Evolutionary conservation across 1,140 invertebrate genomes (phyloP).

Genomic region (Magallana angulata): DNA sequence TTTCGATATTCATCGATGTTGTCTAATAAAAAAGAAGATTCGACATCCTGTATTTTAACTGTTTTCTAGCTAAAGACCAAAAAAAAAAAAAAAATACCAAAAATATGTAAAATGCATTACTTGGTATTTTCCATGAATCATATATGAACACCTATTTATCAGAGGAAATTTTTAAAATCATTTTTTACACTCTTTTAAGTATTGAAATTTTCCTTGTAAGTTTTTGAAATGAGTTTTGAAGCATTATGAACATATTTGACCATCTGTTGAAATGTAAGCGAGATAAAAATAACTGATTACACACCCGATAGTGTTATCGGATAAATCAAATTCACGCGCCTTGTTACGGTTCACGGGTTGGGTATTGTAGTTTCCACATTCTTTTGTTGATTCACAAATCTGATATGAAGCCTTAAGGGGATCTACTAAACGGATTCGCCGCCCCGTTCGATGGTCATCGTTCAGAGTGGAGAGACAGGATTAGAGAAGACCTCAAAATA

Average conservation of each 20-base stretch:
- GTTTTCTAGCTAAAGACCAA: too few species aligned
- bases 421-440: not conserved
- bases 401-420: not conserved
- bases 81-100: too few species aligned
- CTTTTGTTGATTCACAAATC: constrained; percentile 4
- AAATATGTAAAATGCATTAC: too few species aligned
- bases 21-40: too few species aligned
- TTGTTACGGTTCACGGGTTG: not conserved
- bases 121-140: too few species aligned
- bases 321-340: not conserved
- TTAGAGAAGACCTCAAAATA: too few species aligned
- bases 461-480: not conserved
- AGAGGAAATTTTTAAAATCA: too few species aligned
- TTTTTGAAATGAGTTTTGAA: not conserved
- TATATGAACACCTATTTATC: too few species aligned
- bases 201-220: not conserved
- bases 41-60: too few species aligned
- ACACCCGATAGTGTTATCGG: not conserved
- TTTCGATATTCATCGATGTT: too few species aligned
- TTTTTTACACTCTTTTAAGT: not conserved
- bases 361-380: constrained; percentile 18
- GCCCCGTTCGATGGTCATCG: not conserved
- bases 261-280: constrained; percentile 13
- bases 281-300: constrained; percentile 2
- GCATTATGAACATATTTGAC: not conserved